phyloP scores from a whole-genome alignment of 2,113 vertebrate genomes.

The Orthonyx spaldingii region DNA sequence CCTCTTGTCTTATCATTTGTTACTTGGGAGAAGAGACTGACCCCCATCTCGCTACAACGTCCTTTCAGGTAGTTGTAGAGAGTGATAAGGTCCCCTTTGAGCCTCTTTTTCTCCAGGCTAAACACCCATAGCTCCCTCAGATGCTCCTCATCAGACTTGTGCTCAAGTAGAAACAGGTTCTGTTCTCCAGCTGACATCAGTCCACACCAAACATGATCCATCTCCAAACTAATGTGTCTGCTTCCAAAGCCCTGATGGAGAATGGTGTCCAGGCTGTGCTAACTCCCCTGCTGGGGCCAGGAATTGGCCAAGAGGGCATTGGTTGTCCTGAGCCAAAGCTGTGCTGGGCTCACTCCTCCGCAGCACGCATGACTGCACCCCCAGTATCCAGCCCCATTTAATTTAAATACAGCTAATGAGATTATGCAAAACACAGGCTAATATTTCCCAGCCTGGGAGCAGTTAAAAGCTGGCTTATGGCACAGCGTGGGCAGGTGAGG shows the following conservation, averaged over 20 bases:
- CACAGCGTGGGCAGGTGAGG: accelerated
- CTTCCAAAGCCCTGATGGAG: neutral
- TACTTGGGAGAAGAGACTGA: neutral
- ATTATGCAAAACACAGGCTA: neutral
- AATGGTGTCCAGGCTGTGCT: neutral
- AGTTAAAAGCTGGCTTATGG: neutral
- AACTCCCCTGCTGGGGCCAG: neutral
- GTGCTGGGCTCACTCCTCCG: accelerated
- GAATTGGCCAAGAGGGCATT: neutral
- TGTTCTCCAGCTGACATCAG: neutral
- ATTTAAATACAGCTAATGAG: neutral
- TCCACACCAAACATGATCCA: accelerated
- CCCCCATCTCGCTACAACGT: neutral
- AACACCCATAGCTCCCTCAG: neutral
- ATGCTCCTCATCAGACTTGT: neutral
- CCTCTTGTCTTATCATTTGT: neutral
- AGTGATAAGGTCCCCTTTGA: neutral
- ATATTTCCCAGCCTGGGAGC: neutral
- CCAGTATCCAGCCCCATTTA: neutral
- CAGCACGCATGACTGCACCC: neutral
- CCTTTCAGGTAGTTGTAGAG: neutral
- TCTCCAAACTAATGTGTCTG: neutral
- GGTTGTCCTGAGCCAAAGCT: neutral
- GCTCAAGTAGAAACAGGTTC: neutral
- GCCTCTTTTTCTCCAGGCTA: neutral